Evolutionary conservation across 2,888 invertebrate genomes (phyloP).

Genomic region (Scrobipalpa atriplicella): DNA sequence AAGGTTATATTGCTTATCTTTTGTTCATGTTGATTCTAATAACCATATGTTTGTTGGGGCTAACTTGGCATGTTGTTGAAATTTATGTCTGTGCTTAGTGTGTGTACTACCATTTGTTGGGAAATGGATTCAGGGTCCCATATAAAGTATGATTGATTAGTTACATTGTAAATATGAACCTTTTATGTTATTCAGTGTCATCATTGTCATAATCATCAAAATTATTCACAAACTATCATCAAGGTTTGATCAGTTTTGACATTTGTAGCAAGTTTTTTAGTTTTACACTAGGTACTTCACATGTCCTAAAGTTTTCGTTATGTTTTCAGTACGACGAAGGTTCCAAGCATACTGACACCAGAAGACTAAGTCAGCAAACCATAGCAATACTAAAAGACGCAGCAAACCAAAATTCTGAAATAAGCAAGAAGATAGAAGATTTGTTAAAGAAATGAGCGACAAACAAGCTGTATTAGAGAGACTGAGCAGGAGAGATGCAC

Average conservation of each 20-base stretch:
- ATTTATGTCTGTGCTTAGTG: conserved; percentile 21
- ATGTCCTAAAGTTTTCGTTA: conserved; percentile 20
- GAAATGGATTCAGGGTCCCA: not conserved
- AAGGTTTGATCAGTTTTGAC: conserved; percentile 57
- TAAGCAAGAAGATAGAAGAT: conserved; percentile 75
- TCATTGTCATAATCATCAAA: conserved; percentile 15
- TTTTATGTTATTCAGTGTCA: conserved; percentile 6
- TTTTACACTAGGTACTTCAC: not conserved
- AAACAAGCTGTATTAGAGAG: conserved; percentile 72
- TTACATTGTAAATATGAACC: not conserved
- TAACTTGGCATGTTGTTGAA: conserved; percentile 31
- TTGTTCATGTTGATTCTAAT: conserved; percentile 37
- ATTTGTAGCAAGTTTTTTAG: conserved; percentile 24
- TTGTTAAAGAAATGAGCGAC: conserved; percentile 77
- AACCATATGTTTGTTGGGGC: conserved; percentile 28
- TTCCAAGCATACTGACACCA: conserved; percentile 65
- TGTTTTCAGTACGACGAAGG: conserved; percentile 64
- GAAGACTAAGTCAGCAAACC: conserved; percentile 56
- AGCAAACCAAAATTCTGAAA: conserved; percentile 65
- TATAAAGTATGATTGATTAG: not conserved
- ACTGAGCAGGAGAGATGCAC: conserved; percentile 82
- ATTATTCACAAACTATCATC: conserved; percentile 43
- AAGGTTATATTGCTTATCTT: conserved; percentile 62
- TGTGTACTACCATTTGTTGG: not conserved
- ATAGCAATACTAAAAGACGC: conserved; percentile 75